Evolutionary conservation across 2,113 vertebrate genomes (phyloP), one percentile per base, ranked within the genome.

Genomic region (Xenopus laevis): DNA sequence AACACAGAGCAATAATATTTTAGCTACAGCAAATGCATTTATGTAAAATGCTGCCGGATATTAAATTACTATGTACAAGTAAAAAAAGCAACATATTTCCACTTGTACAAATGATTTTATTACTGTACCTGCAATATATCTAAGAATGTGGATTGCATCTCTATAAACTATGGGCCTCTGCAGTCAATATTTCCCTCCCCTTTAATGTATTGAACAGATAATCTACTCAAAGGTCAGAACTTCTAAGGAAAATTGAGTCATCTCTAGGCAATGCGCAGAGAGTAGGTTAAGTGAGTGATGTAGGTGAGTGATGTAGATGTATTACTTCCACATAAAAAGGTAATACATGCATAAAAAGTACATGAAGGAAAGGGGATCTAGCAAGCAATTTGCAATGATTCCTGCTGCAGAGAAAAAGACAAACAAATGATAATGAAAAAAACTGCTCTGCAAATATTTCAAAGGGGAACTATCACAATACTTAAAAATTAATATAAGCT

Each of bases 201-300:
- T 74, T 68, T 55, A 33, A 74, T 74, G 55, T 68, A 74, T 59
- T 61, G 72, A 74, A 50, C 65, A 74, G 65, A 74, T 74, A 61
- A 74, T 74, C 72, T 74, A 68, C 72, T 74, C 21, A 74, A 74
- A 74, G 72, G 72, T 74, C 72, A 74, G 61, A 60, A 68, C 44
- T 46, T 74, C 57, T 59, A 46, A 68, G 52, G 60, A 61, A 74
- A 74, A 74, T 68, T 60, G 57, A 74, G 55, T 47, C 21, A 45
- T 68, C 72, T 66, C 60, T 67, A 66, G 59, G 65, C 21, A 33
- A 68, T 74, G 72, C 57, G 33, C 21, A 68, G 72, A 61, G 40
- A 68, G 57, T 50, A 74, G 72, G 72, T 68, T 74, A 74, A 74
- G 55, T 67, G 65, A 44, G n/a, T n/a, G n/a, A n/a, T n/a, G n/a